Evolutionary conservation across 2,113 vertebrate genomes (phyloP).

Genomic region (Chaetops frenatus): DNA sequence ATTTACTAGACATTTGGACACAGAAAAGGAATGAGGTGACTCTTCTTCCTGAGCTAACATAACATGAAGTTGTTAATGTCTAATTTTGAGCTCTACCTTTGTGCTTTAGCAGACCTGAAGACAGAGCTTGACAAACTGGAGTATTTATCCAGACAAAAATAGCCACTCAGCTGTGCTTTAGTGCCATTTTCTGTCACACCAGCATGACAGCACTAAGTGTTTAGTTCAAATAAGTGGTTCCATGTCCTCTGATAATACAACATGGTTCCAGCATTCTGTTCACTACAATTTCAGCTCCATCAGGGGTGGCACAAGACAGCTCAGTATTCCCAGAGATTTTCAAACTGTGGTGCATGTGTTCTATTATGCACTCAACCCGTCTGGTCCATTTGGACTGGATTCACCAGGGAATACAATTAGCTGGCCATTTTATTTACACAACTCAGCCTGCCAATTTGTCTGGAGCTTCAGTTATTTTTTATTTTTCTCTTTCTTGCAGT

Average conservation of each 20-base stretch:
- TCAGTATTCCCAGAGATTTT: slow-evolving; percentile 79
- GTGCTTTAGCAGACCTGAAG: slow-evolving; percentile 35
- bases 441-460: slow-evolving; percentile 32
- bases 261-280: slow-evolving; percentile 81
- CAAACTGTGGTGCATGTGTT: slow-evolving; percentile 69
- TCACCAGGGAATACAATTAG: slow-evolving; percentile 67
- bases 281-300: slow-evolving; percentile 74
- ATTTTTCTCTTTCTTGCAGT: not conserved
- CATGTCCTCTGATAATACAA: slow-evolving; percentile 86
- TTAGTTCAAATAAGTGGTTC: slow-evolving; percentile 85
- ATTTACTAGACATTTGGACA: not conserved
- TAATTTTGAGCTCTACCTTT: slow-evolving; percentile 18
- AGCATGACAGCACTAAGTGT: slow-evolving; percentile 85
- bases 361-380: slow-evolving; percentile 70
- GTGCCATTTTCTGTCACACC: slow-evolving; percentile 87
- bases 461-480: slow-evolving; percentile 11
- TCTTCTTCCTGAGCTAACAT: not conserved
- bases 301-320: slow-evolving; percentile 67
- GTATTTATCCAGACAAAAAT: slow-evolving; percentile 78
- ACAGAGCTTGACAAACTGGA: slow-evolving; percentile 69
- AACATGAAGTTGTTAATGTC: not conserved
- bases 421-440: slow-evolving; percentile 52
- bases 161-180: slow-evolving; percentile 82
- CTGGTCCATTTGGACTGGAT: slow-evolving; percentile 69
- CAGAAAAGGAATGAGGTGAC: not conserved